phyloP scores from a whole-genome alignment of 2,797 vertebrate genomes.

The Malacoraja senta region DNA sequence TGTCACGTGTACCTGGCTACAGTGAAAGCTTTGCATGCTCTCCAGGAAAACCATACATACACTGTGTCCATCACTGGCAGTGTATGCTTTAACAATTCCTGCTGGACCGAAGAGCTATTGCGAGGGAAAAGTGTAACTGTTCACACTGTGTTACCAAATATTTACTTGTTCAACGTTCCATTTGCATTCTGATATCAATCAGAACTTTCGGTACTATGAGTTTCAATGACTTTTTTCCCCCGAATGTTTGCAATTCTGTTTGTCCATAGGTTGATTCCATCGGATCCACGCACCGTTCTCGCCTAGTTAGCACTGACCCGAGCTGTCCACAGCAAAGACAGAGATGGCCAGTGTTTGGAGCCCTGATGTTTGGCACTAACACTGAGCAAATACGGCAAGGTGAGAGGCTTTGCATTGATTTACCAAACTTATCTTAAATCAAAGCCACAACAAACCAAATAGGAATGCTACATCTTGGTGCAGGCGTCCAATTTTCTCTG shows the following conservation, averaged over 20 bases:
- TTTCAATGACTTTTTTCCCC: neutral
- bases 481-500: neutral
- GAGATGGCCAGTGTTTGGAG: neutral
- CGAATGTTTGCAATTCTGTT: neutral
- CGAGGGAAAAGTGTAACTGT: neutral
- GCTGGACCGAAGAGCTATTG: neutral
- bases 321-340: neutral
- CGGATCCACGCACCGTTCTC: neutral
- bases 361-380: neutral
- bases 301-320: no score
- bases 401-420: neutral
- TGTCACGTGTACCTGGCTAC: no score
- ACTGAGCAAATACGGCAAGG: neutral
- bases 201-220: constrained; percentile 15
- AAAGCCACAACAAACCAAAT: neutral
- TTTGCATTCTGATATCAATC: constrained; percentile 29
- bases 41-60: no score
- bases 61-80: neutral
- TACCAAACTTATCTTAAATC: neutral
- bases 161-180: neutral
- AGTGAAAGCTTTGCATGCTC: no score
- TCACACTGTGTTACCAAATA: neutral
- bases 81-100: neutral
- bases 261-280: neutral
- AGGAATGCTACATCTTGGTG: neutral